A percentile compares a stretch with the other conserved stretches of the same genome.
These are phyloP conservation scores for Tridacna gigas DNA, from an alignment of 2,888 invertebrate genomes.

Conservation along the genomic window DNA sequence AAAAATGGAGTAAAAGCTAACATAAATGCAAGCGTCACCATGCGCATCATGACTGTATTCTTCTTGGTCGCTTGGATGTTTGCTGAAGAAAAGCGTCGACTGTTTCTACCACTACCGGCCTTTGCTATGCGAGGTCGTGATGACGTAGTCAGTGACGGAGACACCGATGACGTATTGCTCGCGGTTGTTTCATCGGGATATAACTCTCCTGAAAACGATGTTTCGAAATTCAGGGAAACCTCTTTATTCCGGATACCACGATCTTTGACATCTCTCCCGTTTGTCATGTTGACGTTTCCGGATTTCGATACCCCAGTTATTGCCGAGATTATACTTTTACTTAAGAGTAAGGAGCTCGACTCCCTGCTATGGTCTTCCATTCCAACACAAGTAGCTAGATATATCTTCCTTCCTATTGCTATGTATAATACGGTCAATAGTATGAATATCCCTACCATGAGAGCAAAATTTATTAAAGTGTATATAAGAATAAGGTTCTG, in stretches of 20 bases:
- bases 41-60: conserved; percentile 62
- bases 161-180: neutral
- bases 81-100: conserved; percentile 27
- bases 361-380: conserved; percentile 8
- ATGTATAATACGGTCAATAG: conserved; percentile 52
- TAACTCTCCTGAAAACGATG: neutral
- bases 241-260: neutral
- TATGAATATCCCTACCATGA: conserved; percentile 46
- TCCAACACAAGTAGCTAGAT: conserved; percentile 56
- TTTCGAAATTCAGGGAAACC: conserved; percentile 6
- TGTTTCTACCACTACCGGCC: neutral
- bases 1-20: conserved; percentile 60
- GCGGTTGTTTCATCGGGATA: neutral
- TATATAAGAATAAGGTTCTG: conserved; percentile 51
- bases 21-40: conserved; percentile 65
- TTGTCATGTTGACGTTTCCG: neutral
- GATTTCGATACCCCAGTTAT: conserved; percentile 48
- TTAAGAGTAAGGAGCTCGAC: conserved; percentile 27
- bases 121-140: neutral
- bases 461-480: conserved; percentile 45
- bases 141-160: neutral
- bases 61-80: conserved; percentile 24
- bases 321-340: conserved; percentile 59
- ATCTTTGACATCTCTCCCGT: neutral
- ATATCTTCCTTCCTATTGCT: conserved; percentile 60